These are phyloP conservation scores for Orycteropus afer DNA, from an alignment of 2,113 vertebrate species.

Conservation along the genomic window DNA sequence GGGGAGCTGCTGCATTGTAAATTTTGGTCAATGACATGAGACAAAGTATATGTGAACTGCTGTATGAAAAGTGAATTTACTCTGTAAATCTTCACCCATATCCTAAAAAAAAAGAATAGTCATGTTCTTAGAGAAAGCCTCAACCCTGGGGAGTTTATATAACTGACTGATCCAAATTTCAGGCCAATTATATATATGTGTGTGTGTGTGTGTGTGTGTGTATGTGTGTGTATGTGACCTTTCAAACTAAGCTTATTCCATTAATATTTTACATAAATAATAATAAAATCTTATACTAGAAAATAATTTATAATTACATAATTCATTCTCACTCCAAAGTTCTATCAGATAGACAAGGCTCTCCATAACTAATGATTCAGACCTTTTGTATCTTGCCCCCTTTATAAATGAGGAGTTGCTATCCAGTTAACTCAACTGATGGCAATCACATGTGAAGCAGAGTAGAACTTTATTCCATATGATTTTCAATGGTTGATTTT, in stretches of 20 bases:
- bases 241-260: neutral
- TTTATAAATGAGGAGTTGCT: neutral
- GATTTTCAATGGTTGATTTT: neutral
- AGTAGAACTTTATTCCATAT: neutral
- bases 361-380: neutral
- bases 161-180: neutral
- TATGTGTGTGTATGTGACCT: too few relatives aligned
- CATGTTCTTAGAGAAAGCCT: too few relatives aligned
- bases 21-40: too few relatives aligned
- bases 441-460: neutral
- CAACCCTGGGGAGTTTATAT: too few relatives aligned
- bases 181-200: neutral
- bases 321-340: neutral
- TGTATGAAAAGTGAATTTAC: too few relatives aligned
- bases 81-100: too few relatives aligned
- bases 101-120: too few relatives aligned
- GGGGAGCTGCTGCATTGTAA: too few relatives aligned
- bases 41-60: too few relatives aligned
- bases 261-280: neutral
- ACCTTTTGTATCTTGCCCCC: neutral
- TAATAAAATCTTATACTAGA: neutral
- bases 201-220: too few relatives aligned
- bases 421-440: neutral
- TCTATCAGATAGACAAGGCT: neutral
- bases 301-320: neutral